A percentile compares a stretch with the other conserved stretches of the same genome.
phyloP scores from a whole-genome alignment of 2,888 invertebrate species.

The Thalpophila matura region DNA sequence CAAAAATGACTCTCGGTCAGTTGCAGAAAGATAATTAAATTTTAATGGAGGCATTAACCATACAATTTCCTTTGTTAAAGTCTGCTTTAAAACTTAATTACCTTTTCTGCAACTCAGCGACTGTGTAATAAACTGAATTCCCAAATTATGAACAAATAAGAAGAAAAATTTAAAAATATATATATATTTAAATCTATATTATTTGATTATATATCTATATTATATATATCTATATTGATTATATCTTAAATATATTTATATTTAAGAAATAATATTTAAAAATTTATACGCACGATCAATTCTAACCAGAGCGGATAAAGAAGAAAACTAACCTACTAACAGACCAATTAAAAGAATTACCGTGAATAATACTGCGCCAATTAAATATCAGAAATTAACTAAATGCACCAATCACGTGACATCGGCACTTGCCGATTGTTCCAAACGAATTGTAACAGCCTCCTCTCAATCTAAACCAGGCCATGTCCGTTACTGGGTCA shows the following conservation, averaged over 20 bases:
- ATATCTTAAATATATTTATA: too few relatives aligned
- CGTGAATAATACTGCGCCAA: constrained; percentile 9
- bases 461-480: constrained; percentile 70
- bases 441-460: constrained; percentile 53
- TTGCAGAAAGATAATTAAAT: too few relatives aligned
- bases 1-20: constrained; percentile 16
- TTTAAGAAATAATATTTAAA: too few relatives aligned
- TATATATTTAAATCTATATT: too few relatives aligned
- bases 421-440: constrained; percentile 62
- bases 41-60: too few relatives aligned
- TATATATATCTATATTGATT: too few relatives aligned
- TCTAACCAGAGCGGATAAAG: constrained; percentile 2
- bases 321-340: constrained; percentile 31
- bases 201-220: too few relatives aligned
- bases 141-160: background rate
- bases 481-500: constrained; percentile 74
- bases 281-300: constrained; percentile 18
- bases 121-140: constrained; percentile 1
- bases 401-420: constrained; percentile 50
- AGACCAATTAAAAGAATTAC: constrained; percentile 31
- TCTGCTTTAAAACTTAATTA: too few relatives aligned
- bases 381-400: constrained; percentile 41
- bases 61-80: too few relatives aligned
- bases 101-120: too few relatives aligned
- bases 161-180: too few relatives aligned